phyloP scores from a whole-genome alignment of 2,888 invertebrate genomes.

The Cheilosia soror region DNA sequence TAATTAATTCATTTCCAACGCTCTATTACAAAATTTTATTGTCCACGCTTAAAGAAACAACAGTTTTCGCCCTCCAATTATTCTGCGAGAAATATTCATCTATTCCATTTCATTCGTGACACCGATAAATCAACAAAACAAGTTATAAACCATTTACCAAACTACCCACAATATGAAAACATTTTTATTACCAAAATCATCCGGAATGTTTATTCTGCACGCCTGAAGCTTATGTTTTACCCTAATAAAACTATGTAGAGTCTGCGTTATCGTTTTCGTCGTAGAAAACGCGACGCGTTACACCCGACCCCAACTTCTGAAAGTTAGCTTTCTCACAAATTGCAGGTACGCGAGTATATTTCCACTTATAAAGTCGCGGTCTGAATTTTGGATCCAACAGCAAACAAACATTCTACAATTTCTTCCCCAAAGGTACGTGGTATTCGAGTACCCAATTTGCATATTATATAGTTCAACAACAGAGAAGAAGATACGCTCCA shows the following conservation, averaged over 20 bases:
- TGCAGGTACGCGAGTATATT: slow-evolving; percentile 19
- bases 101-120: slow-evolving; percentile 57
- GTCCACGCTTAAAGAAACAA: not conserved
- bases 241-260: slow-evolving; percentile 58
- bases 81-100: slow-evolving; percentile 26
- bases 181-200: slow-evolving; percentile 62
- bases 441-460: slow-evolving; percentile 54
- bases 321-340: slow-evolving; percentile 55
- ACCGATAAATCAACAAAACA: slow-evolving; percentile 61
- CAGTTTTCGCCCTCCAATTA: not conserved
- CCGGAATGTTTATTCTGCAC: slow-evolving; percentile 61
- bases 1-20: not conserved
- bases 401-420: slow-evolving; percentile 5
- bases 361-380: slow-evolving; percentile 47
- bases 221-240: slow-evolving; percentile 62
- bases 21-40: slow-evolving; percentile 2
- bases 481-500: slow-evolving; percentile 47
- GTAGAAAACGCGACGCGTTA: not conserved
- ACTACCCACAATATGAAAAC: slow-evolving; percentile 48
- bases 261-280: not conserved
- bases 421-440: slow-evolving; percentile 4
- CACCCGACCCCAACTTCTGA: not conserved
- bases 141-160: slow-evolving; percentile 59
- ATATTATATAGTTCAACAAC: slow-evolving; percentile 68
- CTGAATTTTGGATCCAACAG: slow-evolving; percentile 30